Evolutionary conservation across 2,797 vertebrate genomes (phyloP).

Genomic region (Cyprinella venusta): DNA sequence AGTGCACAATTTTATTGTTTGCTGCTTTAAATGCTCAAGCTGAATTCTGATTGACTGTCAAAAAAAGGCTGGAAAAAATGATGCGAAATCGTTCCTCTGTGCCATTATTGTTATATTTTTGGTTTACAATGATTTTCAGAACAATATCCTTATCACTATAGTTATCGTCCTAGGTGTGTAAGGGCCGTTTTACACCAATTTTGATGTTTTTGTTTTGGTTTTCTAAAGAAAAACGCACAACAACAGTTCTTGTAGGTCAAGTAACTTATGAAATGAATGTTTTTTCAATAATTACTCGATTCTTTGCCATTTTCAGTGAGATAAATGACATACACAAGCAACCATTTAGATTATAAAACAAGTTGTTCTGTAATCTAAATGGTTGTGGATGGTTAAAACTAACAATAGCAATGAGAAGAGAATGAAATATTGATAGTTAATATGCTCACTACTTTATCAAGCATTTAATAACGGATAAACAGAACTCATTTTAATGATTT

Average conservation of each 20-base stretch:
- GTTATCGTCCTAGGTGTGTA: not conserved
- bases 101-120: no score
- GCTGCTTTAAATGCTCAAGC: no score
- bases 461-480: not conserved
- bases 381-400: not conserved
- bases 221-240: not conserved
- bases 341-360: not conserved
- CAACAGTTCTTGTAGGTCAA: not conserved
- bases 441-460: not conserved
- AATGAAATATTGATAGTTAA: no score
- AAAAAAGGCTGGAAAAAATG: no score
- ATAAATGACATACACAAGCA: not conserved
- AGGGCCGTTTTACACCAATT: not conserved
- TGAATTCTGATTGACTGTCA: no score
- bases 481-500: not conserved
- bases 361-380: no score
- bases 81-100: no score
- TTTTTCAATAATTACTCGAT: not conserved
- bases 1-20: no score
- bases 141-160: not conserved
- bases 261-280: not conserved
- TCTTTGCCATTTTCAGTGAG: no score
- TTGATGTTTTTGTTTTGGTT: not conserved
- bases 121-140: not conserved
- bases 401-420: not conserved